Percentiles rank a stretch among this genome's conserved stretches.
Evolutionary conservation across 2,888 invertebrate species (phyloP).

Genomic region (Rotaria macrura): DNA sequence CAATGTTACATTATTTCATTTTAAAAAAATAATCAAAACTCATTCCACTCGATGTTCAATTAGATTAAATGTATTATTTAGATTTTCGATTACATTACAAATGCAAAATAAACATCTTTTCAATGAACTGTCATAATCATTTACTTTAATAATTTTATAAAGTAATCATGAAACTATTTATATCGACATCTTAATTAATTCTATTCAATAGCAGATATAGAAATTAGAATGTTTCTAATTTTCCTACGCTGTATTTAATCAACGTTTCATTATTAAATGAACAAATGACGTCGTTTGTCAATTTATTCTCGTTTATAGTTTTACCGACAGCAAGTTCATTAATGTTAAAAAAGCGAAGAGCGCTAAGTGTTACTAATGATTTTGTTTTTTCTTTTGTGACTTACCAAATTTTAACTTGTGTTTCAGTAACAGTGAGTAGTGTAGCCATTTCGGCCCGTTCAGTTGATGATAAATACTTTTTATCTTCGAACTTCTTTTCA

Average conservation of each 20-base stretch:
- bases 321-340: not conserved
- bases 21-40: too few species aligned
- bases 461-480: conserved; percentile 86
- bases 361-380: too few species aligned
- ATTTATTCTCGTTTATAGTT: not conserved
- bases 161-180: not conserved
- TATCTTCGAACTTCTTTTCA: conserved; percentile 85
- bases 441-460: conserved; percentile 89
- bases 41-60: too few species aligned
- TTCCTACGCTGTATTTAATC: not conserved
- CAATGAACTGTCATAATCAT: too few species aligned
- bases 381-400: not conserved
- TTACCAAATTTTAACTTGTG: conserved; percentile 61
- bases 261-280: not conserved
- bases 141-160: not conserved
- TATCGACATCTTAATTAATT: not conserved
- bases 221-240: not conserved
- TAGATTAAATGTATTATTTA: too few species aligned
- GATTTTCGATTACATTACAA: too few species aligned
- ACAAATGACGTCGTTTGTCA: not conserved
- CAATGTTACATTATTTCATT: too few species aligned
- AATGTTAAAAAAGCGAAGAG: not conserved
- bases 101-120: too few species aligned
- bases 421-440: conserved; percentile 81
- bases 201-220: not conserved